Evolutionary conservation across 92 coral and sea anemone genomes (phyloP).

Genomic region (Plumapathes pennacea): DNA sequence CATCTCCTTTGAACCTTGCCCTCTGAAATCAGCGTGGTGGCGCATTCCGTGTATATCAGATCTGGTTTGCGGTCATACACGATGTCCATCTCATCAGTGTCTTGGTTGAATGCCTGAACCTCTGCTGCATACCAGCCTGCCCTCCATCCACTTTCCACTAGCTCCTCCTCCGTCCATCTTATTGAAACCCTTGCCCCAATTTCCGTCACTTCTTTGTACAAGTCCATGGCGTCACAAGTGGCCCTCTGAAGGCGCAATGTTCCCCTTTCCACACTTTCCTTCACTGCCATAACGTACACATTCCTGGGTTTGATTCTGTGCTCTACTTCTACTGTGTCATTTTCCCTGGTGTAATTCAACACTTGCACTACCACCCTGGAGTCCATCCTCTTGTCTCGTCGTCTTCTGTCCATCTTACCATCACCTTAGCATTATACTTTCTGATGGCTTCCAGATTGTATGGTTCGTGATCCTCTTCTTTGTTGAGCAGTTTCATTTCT

Average conservation of each 20-base stretch:
- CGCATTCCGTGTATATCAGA: slow-evolving; percentile 15
- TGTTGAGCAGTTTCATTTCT: too few relatives aligned
- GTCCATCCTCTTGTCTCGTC: slow-evolving; percentile 9
- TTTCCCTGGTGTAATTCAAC: neutral
- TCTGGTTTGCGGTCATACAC: slow-evolving; percentile 18
- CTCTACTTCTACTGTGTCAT: slow-evolving; percentile 18
- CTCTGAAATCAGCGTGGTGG: slow-evolving; percentile 7
- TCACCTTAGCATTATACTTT: slow-evolving; percentile 9
- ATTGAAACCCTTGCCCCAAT: slow-evolving; percentile 40
- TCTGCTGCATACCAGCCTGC: slow-evolving; percentile 40
- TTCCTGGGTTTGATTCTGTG: slow-evolving; percentile 10
- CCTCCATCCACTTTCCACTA: slow-evolving; percentile 27
- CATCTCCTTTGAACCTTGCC: too few relatives aligned
- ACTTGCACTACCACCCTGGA: slow-evolving; percentile 44
- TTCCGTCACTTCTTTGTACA: slow-evolving; percentile 23
- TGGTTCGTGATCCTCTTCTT: neutral
- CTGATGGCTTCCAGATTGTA: slow-evolving; percentile 10
- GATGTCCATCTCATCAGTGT: slow-evolving; percentile 16
- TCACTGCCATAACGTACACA: neutral
- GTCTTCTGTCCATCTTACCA: slow-evolving; percentile 8
- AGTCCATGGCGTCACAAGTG: neutral
- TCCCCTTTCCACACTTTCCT: slow-evolving; percentile 22
- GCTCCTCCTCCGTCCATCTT: slow-evolving; percentile 7
- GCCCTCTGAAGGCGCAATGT: slow-evolving; percentile 4
- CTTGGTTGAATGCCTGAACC: slow-evolving; percentile 29